Conservation (phyloP, 2,888 invertebrate genomes). For the Xestoiulus laeticollis region DNA sequence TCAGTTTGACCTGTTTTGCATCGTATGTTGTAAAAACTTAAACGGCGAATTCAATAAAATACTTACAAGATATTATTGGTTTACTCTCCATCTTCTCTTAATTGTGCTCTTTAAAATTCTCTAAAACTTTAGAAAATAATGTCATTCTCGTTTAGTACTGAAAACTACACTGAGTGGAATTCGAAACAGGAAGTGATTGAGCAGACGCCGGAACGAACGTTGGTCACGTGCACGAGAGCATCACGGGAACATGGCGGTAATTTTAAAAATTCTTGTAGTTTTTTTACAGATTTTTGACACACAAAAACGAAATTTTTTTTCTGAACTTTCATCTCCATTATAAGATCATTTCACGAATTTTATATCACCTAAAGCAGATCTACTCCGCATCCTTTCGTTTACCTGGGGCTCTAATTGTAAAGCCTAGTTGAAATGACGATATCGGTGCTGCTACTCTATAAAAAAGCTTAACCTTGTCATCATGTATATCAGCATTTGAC, state of each 20-base stretch:
- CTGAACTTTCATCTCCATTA: no score
- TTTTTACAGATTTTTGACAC: no score
- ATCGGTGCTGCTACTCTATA: no score
- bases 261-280: background rate
- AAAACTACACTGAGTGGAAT: background rate
- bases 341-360: no score
- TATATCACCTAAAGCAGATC: no score
- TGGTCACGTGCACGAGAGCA: background rate
- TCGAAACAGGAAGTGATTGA: background rate
- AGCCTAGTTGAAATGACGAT: no score
- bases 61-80: constrained; percentile 53
- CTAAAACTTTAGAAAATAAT: background rate
- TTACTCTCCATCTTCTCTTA: constrained; percentile 50
- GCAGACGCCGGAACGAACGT: background rate
- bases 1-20: background rate
- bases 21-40: background rate
- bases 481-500: no score
- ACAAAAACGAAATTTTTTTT: no score
- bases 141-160: background rate
- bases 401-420: no score
- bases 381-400: no score
- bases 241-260: background rate
- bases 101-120: background rate
- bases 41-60: background rate
- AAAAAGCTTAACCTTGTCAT: no score